Percentiles rank a stretch among this genome's conserved stretches.
These are phyloP conservation scores for Probosciger aterrimus DNA, from an alignment of 2,113 vertebrate species.

Conservation along the genomic window DNA sequence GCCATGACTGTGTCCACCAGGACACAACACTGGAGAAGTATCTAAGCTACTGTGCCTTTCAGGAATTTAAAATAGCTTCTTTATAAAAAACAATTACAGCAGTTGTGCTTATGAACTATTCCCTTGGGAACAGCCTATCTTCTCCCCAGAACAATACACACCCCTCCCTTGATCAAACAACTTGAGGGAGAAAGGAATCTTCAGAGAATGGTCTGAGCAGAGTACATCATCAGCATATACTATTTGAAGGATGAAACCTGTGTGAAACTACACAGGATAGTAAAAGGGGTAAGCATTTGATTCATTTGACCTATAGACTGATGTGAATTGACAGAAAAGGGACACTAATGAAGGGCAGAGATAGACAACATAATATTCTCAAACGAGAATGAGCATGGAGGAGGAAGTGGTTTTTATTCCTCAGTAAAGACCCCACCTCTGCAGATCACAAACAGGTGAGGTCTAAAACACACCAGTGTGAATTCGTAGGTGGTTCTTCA, in stretches of 20 bases:
- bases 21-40: background rate
- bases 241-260: background rate
- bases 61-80: background rate
- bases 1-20: background rate
- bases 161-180: background rate
- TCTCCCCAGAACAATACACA: background rate
- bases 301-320: background rate
- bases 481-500: constrained; percentile 94
- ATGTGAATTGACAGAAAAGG: background rate
- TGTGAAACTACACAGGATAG: background rate
- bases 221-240: background rate
- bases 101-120: background rate
- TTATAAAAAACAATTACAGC: background rate
- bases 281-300: background rate
- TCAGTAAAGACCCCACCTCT: constrained; percentile 25
- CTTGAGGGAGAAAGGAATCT: background rate
- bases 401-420: background rate
- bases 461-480: constrained; percentile 86
- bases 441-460: constrained; percentile 10
- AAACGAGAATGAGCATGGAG: background rate
- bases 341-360: background rate
- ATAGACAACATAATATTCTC: background rate
- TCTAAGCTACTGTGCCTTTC: background rate
- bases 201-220: background rate
- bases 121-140: background rate